Conservation (phyloP, 2,113 vertebrate genomes). For the Caretta caretta region DNA sequence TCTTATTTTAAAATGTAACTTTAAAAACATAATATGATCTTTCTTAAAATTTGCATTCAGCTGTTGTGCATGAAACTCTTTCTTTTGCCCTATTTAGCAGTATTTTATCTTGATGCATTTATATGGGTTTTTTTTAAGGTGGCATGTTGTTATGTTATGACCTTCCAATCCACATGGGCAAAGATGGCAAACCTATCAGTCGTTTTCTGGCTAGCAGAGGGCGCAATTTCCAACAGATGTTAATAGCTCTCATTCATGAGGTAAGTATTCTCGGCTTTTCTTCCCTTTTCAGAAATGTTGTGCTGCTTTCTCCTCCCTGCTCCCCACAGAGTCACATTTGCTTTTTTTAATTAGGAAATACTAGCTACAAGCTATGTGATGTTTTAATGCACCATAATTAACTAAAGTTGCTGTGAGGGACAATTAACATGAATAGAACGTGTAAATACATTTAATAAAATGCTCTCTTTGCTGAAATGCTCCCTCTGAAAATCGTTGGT, state of each 20-base stretch:
- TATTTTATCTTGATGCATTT: not conserved
- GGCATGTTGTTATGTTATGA: conserved; percentile 92
- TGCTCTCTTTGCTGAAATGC: not conserved
- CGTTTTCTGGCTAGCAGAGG: conserved; percentile 90
- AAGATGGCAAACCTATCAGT: conserved; percentile 87
- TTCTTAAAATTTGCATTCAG: not conserved
- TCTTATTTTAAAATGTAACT: not conserved
- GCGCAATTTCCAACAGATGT: conserved; percentile 90
- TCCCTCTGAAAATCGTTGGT: conserved; percentile 21
- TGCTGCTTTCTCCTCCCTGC: not conserved
- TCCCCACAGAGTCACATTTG: not conserved
- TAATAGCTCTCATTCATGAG: conserved; percentile 91
- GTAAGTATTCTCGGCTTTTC: conserved; percentile 72
- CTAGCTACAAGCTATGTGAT: not conserved
- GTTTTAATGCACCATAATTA: conserved; percentile 28
- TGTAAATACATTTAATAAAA: conserved; percentile 2
- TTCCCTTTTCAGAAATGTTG: accelerated
- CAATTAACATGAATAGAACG: not conserved
- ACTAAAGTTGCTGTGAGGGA: not conserved
- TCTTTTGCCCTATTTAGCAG: not conserved
- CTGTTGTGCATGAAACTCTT: not conserved
- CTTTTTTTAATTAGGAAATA: not conserved
- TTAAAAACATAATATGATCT: not conserved
- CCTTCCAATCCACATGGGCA: conserved; percentile 89
- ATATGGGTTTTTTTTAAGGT: conserved; percentile 75